Evolutionary conservation across 1,140 invertebrate species (phyloP), one percentile per base, ranked within the genome.

Genomic region (Caerostris extrusa): DNA sequence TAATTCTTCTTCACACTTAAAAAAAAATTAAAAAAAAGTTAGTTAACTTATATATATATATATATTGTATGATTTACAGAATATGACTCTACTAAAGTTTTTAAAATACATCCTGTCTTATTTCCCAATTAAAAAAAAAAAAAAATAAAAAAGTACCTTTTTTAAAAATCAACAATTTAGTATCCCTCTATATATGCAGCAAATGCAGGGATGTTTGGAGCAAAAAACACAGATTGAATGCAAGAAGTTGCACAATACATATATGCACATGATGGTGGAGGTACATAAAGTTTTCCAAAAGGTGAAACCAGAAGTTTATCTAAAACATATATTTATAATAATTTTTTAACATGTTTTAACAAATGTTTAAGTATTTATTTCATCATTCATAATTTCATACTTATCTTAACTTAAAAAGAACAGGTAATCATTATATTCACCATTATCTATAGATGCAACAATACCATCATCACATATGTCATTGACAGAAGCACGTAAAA

Each of bases 211-310:
- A 19, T 77, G 34, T 85, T 17, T 50, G 87, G 94, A 57, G 90
- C 67, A 89, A 94, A 93, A 64, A 93, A 82, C 5, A 94, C 86
- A 57, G 85, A 17, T 19, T 92, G 67, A n/a, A 94, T 77, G 12
- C 57, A 86, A n/a, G 19, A 69, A 5, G 77, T 50, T 3, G 97
- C 95, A 57, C 97, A 95, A 57, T 98, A 95, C 95, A 96, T 96
- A 91, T 97, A 96, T 71, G 97, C 97, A 82, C 97, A 97, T 97
- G 98, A 97, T 82, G 98, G 98, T 6, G 98, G 98, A 69, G 98
- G 98, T 7, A 98, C 96, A 56, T 98, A 96, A 86, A 97, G 97
- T 90, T 97, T 95, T 95, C 97, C 97, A 95, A 98, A 98, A 82
- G 97, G 97, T 12, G 98, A 98, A 55, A 98, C 82, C 50, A 98